phyloP scores from a whole-genome alignment of 1,140 invertebrate genomes.

The Oreohelix idahoensis region DNA sequence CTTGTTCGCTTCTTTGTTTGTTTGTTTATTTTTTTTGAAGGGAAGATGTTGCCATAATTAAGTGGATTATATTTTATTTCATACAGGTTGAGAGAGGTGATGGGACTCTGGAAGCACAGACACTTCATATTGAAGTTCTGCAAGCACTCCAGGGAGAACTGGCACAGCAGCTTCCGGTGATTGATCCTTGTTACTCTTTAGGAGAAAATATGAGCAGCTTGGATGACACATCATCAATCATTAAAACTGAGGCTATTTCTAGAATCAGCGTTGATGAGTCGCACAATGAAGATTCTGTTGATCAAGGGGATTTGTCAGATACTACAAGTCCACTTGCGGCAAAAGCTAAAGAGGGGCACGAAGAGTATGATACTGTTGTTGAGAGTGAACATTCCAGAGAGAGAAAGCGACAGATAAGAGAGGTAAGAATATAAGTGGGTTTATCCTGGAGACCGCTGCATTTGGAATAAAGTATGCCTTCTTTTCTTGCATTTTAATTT shows the following conservation, averaged over 20 bases:
- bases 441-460: too few species aligned
- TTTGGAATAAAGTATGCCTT: too few species aligned
- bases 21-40: too few species aligned
- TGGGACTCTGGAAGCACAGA: slow-evolving; percentile 38
- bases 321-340: not conserved
- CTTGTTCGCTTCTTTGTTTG: too few species aligned
- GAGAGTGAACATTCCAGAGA: not conserved
- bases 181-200: not conserved
- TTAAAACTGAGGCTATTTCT: not conserved
- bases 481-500: too few species aligned
- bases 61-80: not conserved
- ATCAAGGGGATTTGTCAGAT: not conserved
- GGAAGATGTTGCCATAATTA: too few species aligned
- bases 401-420: not conserved
- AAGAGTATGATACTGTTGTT: not conserved
- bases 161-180: slow-evolving; percentile 8
- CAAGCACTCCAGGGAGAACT: slow-evolving; percentile 31
- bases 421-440: not conserved
- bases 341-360: not conserved
- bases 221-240: not conserved
- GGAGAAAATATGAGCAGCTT: slow-evolving; percentile 14
- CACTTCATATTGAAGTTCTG: slow-evolving; percentile 42
- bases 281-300: not conserved
- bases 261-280: not conserved
- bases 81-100: slow-evolving; percentile 41